Conservation (phyloP, 1,140 invertebrate genomes). For the Pseudachorutes palmiensis region DNA sequence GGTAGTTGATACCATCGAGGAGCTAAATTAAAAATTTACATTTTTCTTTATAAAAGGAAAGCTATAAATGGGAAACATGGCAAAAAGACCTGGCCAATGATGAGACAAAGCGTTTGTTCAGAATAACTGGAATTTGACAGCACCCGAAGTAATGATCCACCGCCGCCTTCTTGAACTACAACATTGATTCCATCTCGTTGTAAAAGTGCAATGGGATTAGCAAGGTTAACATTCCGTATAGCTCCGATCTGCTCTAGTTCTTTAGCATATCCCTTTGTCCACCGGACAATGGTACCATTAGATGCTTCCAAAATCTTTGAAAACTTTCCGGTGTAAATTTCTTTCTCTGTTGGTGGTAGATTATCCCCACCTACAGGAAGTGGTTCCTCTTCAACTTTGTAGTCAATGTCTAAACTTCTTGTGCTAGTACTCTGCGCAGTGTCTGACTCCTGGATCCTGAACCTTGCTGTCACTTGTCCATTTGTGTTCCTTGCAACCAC, state of each 20-base stretch:
- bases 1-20: constrained; percentile 77
- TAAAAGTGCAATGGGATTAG: background rate
- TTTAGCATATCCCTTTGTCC: background rate
- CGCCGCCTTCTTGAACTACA: constrained; percentile 1
- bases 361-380: background rate
- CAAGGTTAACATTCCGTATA: background rate
- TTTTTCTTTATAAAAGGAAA: background rate
- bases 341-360: background rate
- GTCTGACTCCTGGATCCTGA: constrained; percentile 41
- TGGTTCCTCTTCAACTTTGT: background rate
- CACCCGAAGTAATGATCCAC: background rate
- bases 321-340: constrained; percentile 11
- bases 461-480: constrained; percentile 47
- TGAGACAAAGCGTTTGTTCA: constrained; percentile 78
- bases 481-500: constrained; percentile 80
- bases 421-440: background rate
- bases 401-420: constrained; percentile 15
- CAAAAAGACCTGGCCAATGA: constrained; percentile 67
- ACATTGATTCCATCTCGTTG: background rate
- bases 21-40: constrained; percentile 46
- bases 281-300: constrained; percentile 8
- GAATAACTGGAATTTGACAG: constrained; percentile 12
- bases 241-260: constrained; percentile 1
- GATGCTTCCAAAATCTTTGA: constrained; percentile 5
- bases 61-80: too few relatives aligned